These are phyloP conservation scores for Fundulus diaphanus DNA, from an alignment of 2,797 vertebrate genomes.

Conservation along the genomic window DNA sequence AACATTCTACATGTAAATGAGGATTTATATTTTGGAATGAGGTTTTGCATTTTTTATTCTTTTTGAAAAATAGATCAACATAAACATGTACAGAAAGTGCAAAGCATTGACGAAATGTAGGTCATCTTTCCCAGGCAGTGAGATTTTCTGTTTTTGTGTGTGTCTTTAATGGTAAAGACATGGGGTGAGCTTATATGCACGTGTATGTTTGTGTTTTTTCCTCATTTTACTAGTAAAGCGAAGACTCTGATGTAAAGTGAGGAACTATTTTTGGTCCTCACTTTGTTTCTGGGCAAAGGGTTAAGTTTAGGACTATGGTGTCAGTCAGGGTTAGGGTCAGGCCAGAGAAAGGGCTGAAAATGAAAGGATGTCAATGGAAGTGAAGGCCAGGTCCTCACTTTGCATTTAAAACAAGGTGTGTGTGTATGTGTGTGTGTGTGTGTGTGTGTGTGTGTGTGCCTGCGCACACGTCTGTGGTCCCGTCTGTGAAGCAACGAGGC, in stretches of 20 bases:
- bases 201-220: no score
- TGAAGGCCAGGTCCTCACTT: no score
- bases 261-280: no score
- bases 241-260: no score
- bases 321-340: no score
- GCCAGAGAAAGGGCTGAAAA: no score
- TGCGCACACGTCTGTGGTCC: conserved; percentile 35
- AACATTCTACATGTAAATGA: conserved; percentile 65
- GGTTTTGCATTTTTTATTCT: conserved; percentile 29
- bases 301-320: no score
- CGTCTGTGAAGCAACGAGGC: conserved; percentile 52
- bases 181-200: conserved; percentile 4
- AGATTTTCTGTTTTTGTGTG: conserved; percentile 58
- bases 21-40: conserved; percentile 64
- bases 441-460: background rate
- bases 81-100: conserved; percentile 70
- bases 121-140: conserved; percentile 67
- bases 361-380: no score
- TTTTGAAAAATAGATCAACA: conserved; percentile 66
- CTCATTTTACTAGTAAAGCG: no score
- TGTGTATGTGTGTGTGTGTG: background rate
- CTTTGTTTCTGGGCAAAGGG: no score
- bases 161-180: conserved; percentile 54
- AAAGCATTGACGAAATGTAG: conserved; percentile 68
- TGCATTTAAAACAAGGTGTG: no score